Evolutionary conservation across 2,797 vertebrate species (phyloP).

Genomic region (Trachurus trachurus): DNA sequence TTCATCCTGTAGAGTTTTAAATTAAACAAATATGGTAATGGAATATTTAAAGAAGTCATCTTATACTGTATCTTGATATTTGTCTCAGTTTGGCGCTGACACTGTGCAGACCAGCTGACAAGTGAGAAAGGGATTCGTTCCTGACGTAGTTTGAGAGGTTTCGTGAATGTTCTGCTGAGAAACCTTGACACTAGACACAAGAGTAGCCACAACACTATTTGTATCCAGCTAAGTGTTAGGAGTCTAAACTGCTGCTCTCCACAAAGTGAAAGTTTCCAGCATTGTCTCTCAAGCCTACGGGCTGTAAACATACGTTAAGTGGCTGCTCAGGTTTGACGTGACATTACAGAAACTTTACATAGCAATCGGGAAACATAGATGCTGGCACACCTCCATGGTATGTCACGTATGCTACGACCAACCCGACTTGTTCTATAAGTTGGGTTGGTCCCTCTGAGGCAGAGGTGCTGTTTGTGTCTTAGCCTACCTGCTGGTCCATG

Average conservation of each 20-base stretch:
- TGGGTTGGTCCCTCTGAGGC: not conserved
- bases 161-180: not conserved
- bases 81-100: not conserved
- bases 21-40: not conserved
- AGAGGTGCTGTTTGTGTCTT: too few species aligned
- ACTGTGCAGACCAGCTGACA: not conserved
- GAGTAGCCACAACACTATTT: too few species aligned
- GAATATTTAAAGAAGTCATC: too few species aligned
- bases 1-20: not conserved
- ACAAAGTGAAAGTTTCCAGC: not conserved
- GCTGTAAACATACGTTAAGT: not conserved
- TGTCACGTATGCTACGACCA: not conserved
- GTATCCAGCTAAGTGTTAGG: not conserved
- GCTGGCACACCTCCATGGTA: not conserved
- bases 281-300: not conserved
- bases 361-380: not conserved
- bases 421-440: slow-evolving; percentile 16
- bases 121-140: not conserved
- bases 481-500: slow-evolving; percentile 89
- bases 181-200: too few species aligned
- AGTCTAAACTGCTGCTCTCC: not conserved
- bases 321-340: not conserved
- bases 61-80: too few species aligned
- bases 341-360: not conserved
- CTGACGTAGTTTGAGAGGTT: not conserved